Percentiles rank a stretch among this genome's conserved stretches.
These are phyloP conservation scores for Phaethornis superciliosus DNA, from an alignment of 2,113 vertebrate genomes.

Conservation along the genomic window DNA sequence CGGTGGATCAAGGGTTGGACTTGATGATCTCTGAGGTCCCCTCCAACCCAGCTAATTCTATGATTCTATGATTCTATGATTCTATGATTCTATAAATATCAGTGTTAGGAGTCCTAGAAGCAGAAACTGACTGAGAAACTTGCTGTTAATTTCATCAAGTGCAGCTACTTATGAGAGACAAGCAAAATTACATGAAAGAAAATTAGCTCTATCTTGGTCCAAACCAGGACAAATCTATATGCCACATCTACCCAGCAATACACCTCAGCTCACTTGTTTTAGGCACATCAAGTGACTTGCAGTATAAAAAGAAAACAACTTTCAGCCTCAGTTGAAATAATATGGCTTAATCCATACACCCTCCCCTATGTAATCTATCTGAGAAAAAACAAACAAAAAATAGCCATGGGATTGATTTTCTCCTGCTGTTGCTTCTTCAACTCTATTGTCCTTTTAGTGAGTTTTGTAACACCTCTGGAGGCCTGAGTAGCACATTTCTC, in stretches of 20 bases:
- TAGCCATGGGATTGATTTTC: conserved; percentile 3
- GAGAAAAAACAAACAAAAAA: conserved; percentile 33
- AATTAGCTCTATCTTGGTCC: too few species aligned
- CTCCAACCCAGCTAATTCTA: too few species aligned
- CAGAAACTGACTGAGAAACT: too few species aligned
- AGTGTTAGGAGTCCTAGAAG: too few species aligned
- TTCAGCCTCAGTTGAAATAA: background rate
- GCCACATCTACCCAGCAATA: background rate
- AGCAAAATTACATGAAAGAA: too few species aligned
- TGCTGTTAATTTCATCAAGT: too few species aligned
- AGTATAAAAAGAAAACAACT: background rate
- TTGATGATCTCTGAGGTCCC: too few species aligned
- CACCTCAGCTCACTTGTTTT: background rate
- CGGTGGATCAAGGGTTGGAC: too few species aligned
- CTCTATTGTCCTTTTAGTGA: conserved; percentile 14
- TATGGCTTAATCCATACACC: background rate
- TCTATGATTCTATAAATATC: too few species aligned
- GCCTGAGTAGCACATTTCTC: background rate
- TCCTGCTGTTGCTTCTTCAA: background rate
- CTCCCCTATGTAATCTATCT: background rate
- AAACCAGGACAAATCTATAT: background rate
- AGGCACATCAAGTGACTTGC: background rate
- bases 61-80: too few species aligned
- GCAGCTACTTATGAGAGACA: too few species aligned
- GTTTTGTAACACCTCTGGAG: conserved; percentile 8